Evolutionary conservation across 2,797 vertebrate species (phyloP), one percentile per base, ranked within the genome.

Genomic region (Rhadinocentrus ornatus): DNA sequence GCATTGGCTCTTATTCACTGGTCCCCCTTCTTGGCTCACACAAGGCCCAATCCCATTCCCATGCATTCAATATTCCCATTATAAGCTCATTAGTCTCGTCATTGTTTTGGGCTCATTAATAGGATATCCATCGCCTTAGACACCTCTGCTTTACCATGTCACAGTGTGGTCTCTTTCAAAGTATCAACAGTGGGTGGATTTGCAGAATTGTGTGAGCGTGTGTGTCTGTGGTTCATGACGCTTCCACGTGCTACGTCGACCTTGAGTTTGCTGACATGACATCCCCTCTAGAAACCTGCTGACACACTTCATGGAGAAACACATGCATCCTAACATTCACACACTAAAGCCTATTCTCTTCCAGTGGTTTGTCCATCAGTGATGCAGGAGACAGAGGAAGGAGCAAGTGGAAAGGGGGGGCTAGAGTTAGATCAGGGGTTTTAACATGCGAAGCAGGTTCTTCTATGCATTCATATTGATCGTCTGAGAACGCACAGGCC

Each of bases 401-500:
- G 53, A 62, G 78, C 5, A 24, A 73, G 84, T 50, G 57, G 26
- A 78, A 83, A 52, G 59, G 66, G 73, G 81, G 74, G 72, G 74
- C 66, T 46, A 75, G 53, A 75, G 74, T 81, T 67, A 79, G 84
- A 85, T 84, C 72, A 27, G 81, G 85, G 77, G 70, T 88, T 91
- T 94, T 94, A 93, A 91, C 90, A 94, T 94, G 93, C 93, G 80
- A 89, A 88, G 82, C 92, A 90, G 91, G 89, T 93, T 75, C 83
- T 90, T 71, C 81, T 52, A 77, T 90, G 89, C 87, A 71, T 84
- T 88, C 65, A 81, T 93, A 94, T 94, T 88, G 94, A 94, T 94
- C 89, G 91, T 92, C 77, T 12, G 85, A 93, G 91, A 88, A 80
- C 89, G 91, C 88, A 86, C 86, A 83, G 88, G 82, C 89, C 86